Evolutionary conservation across 2,797 vertebrate genomes (phyloP).

Genomic region (Peromyscus aztecus): DNA sequence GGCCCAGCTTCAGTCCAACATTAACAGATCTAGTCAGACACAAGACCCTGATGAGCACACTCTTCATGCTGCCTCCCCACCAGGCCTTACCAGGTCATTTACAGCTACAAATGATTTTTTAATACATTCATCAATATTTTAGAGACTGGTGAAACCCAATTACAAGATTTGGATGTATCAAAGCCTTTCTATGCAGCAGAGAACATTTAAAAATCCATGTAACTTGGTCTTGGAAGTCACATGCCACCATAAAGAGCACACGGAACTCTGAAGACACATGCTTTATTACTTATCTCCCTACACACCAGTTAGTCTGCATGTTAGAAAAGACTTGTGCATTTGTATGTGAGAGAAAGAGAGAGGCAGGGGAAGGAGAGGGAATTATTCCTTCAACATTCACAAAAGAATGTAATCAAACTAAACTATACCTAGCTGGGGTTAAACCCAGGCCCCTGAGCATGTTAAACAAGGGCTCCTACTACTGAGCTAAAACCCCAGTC

Average conservation of each 20-base stretch:
- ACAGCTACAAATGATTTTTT: constrained; percentile 53
- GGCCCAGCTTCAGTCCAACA: neutral
- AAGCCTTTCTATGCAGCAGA: constrained; percentile 16
- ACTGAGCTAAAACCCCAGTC: neutral
- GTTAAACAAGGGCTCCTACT: neutral
- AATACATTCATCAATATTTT: constrained; percentile 60
- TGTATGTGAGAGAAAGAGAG: neutral
- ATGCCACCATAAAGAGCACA: neutral
- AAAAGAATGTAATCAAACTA: constrained; percentile 36
- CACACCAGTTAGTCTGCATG: neutral
- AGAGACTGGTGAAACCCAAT: constrained; percentile 41
- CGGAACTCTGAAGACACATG: neutral
- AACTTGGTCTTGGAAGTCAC: constrained; percentile 24
- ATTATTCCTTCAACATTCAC: neutral
- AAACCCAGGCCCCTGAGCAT: neutral
- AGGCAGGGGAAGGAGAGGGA: neutral
- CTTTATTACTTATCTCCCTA: neutral
- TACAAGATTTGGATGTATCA: neutral
- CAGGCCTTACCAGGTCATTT: constrained; percentile 13
- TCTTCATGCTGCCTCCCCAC: neutral
- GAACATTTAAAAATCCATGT: constrained; percentile 34
- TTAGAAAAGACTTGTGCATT: neutral
- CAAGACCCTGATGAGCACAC: neutral
- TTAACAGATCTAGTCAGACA: constrained; percentile 1
- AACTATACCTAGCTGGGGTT: neutral